Base-by-base conservation (phyloP, 2,888 invertebrate genomes). In the Caenorhabditis imperialis region DNA sequence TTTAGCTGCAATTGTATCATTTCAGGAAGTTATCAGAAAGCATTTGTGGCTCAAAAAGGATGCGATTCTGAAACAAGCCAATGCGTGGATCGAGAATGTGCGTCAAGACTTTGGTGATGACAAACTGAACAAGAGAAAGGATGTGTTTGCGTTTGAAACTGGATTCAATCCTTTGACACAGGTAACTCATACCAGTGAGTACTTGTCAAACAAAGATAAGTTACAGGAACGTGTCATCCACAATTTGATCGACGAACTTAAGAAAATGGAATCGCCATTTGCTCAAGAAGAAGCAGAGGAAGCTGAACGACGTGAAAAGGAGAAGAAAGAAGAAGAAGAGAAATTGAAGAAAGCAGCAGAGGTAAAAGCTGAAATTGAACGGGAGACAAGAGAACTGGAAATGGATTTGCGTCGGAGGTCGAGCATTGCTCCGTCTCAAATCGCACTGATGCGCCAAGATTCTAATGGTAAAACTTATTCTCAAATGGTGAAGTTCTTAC, bases 1-100 rank as follows among this genome's bases (percentile, higher is more conserved):
- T n/a, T 42, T 30, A 51, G 22, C 18, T 61, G 3, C n/a, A 45
- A 48, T 30, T 20, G 20, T 22, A 30, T 30, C n/a, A n/a, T 67
- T 83, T 45, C 70, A 85, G 79, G 81, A 85, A 22, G 85, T 87
- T 16, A 84, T 85, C 57, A 76, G 79, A 57, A 77, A 86, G 22
- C 88, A 88, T 62, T 85, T 84, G 45, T 87, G 88, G 87, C 50
- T 85, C 35, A 88, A 88, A 62, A 65, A 85, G 18, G 75, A 84
- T 23, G 81, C 82, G 14, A 81, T 87, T 30, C 80, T 85, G 23
- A 78, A 82, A 30, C 86, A 87, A 44, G 83, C 83, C 6, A 50
- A 72, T 25, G 72, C 62, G 2, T 83, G 83, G 83, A 60, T 83
- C 45, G 72, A 61, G 0, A 79, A 79, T 55, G 75, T 81, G 63